Base-by-base conservation (phyloP, 2,888 invertebrate species). In the Eutolmus rufibarbis region DNA sequence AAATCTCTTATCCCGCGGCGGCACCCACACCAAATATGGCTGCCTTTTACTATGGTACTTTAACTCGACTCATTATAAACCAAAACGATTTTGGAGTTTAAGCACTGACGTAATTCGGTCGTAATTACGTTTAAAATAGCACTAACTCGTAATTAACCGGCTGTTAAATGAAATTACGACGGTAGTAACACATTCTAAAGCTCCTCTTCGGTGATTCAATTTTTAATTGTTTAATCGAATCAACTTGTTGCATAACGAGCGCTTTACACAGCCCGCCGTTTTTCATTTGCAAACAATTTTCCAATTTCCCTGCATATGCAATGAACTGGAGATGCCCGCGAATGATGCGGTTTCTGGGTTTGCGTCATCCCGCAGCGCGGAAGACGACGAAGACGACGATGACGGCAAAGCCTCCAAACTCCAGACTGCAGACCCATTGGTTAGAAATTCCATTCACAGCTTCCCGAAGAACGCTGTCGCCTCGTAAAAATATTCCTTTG, bases 401-500 rank as follows among this genome's bases (percentile, higher is more conserved):
- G 37, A 37, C 3, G 37, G 8, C 2, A 4, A 12, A 4, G 40
- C 1, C 9, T 4, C 2, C 40, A 40, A 12, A 28, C 28, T 28
- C 28, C 66, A 51, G 51, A n/a, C 51, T 74, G 9, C 40, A 34
- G 66, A 82, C 40, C 57, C 19, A 81, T 81, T 79, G 46, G 31
- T 56, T 46, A 82, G 40, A 57, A 82, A 66, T 56, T 81, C 34
- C 51, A 8, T 82, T 82, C 66, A 82, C 82, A 82, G 82, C 37
- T 37, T 82, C 40, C 40, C 34, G n/a, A 82, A 82, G 66, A 82
- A 82, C 31, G 37, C 82, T 57, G 82, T 82, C 82, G 82, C 82
- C 82, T 56, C 51, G 31, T 34, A 57, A 82, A n/a, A 34, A 82
- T 78, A 19, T 23, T 78, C 12, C 28, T 1, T 43, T 43, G 43